Evolutionary conservation across 2,797 vertebrate genomes (phyloP).

Genomic region (Etheostoma perlongum): DNA sequence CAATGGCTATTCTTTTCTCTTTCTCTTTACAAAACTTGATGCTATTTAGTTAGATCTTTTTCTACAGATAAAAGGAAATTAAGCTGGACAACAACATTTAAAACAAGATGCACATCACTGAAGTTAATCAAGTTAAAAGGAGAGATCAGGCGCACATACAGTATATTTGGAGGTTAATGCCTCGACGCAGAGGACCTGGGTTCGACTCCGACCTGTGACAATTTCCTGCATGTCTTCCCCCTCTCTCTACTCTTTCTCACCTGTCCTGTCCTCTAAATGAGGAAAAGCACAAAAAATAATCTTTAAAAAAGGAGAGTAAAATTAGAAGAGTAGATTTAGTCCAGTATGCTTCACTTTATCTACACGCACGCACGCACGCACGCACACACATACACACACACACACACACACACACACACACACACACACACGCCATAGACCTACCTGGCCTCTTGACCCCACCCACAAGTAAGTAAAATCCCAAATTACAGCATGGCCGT

Average conservation of each 20-base stretch:
- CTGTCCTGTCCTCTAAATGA: too few relatives aligned
- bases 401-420: background rate
- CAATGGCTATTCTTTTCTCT: conserved; percentile 41
- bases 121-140: conserved; percentile 42
- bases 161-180: too few relatives aligned
- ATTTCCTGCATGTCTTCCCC: too few relatives aligned
- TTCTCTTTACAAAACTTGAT: conserved; percentile 60
- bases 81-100: conserved; percentile 45
- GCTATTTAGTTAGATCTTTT: conserved; percentile 34
- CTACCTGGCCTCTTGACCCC: conserved; percentile 7
- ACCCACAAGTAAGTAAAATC: conserved; percentile 30
- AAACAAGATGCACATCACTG: conserved; percentile 36
- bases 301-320: conserved; percentile 9
- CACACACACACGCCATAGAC: background rate
- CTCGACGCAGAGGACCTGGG: too few relatives aligned
- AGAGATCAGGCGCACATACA: background rate
- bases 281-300: too few relatives aligned
- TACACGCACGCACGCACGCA: background rate
- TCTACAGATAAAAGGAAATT: conserved; percentile 45
- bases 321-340: background rate
- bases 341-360: too few relatives aligned
- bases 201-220: too few relatives aligned
- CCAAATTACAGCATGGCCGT: conserved; percentile 27
- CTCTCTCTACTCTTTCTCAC: too few relatives aligned
- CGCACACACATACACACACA: conserved; percentile 7